These are phyloP conservation scores for human (Homo sapiens) DNA, from an alignment of 2,113 vertebrate genomes.

Conservation along the genomic window DNA sequence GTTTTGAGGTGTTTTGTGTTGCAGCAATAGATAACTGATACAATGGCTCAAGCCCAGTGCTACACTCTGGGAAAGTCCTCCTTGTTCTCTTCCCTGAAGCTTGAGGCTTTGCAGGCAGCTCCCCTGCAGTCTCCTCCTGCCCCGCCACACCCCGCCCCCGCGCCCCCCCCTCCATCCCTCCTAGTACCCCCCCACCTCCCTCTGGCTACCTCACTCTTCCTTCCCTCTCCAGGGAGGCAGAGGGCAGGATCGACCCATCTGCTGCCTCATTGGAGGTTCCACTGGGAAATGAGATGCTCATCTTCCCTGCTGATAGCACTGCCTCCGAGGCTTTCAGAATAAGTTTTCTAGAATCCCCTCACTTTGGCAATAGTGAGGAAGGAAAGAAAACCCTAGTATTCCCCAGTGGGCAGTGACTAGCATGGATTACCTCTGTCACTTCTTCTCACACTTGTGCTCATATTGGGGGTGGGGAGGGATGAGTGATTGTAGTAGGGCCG, in stretches of 20 bases:
- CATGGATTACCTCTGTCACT: background rate
- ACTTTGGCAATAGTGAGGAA: background rate
- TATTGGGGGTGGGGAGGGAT: background rate
- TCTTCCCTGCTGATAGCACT: too few relatives aligned
- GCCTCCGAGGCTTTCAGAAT: background rate
- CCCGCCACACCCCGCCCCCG: rapidly evolving
- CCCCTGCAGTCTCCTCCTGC: background rate
- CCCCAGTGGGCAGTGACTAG: background rate
- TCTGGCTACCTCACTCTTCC: background rate
- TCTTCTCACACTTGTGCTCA: background rate
- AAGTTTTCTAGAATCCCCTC: background rate
- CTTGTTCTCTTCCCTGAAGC: background rate
- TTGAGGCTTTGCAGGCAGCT: background rate
- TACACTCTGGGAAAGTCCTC: background rate
- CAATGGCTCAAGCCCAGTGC: background rate
- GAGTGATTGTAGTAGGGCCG: background rate
- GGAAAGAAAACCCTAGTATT: background rate
- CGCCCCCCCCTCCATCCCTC: too few relatives aligned
- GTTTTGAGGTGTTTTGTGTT: background rate
- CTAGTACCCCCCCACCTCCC: too few relatives aligned
- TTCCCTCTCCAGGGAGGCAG: background rate
- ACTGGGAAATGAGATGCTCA: background rate
- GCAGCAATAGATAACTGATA: background rate
- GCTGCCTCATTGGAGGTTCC: background rate
- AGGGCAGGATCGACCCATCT: background rate